phyloP scores from a whole-genome alignment of 2,797 vertebrate genomes.

The Lutjanus argentimaculatus region DNA sequence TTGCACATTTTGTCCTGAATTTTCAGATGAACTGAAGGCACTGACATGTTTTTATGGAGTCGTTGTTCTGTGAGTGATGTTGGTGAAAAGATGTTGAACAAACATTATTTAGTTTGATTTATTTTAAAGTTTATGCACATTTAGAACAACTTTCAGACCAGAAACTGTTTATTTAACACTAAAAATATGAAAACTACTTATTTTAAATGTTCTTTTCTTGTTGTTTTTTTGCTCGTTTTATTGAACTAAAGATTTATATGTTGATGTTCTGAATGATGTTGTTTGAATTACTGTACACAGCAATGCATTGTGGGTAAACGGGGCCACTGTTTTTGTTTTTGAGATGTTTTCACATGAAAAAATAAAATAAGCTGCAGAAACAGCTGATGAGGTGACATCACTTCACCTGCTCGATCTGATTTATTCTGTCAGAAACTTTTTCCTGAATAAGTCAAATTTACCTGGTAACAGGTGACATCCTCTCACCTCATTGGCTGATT shows the following conservation, averaged over 20 bases:
- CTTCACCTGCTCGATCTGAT: neutral
- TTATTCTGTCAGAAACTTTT: too few relatives aligned
- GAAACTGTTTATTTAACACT: too few relatives aligned
- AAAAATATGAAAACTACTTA: slow-evolving; percentile 20
- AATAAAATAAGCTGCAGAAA: slow-evolving; percentile 44
- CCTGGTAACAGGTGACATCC: neutral
- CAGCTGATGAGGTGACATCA: neutral
- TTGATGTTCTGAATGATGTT: slow-evolving; percentile 47
- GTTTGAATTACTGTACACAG: slow-evolving; percentile 42
- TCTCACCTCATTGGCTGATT: neutral
- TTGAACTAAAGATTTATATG: slow-evolving; percentile 40
- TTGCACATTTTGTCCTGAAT: slow-evolving; percentile 37
- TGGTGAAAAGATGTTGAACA: slow-evolving; percentile 25
- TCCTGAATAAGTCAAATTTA: neutral
- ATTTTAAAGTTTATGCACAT: slow-evolving; percentile 32
- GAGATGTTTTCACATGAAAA: slow-evolving; percentile 31
- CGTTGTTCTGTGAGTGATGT: slow-evolving; percentile 39
- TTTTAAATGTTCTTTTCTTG: slow-evolving; percentile 11
- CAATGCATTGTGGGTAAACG: slow-evolving; percentile 61
- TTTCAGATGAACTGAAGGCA: neutral
- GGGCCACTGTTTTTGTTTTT: slow-evolving; percentile 10
- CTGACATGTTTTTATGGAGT: neutral
- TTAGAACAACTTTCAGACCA: slow-evolving; percentile 8
- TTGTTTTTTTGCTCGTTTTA: slow-evolving; percentile 26
- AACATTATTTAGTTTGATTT: slow-evolving; percentile 27